Conservation (phyloP, 2,113 vertebrate genomes). For the Lycaon pictus region DNA sequence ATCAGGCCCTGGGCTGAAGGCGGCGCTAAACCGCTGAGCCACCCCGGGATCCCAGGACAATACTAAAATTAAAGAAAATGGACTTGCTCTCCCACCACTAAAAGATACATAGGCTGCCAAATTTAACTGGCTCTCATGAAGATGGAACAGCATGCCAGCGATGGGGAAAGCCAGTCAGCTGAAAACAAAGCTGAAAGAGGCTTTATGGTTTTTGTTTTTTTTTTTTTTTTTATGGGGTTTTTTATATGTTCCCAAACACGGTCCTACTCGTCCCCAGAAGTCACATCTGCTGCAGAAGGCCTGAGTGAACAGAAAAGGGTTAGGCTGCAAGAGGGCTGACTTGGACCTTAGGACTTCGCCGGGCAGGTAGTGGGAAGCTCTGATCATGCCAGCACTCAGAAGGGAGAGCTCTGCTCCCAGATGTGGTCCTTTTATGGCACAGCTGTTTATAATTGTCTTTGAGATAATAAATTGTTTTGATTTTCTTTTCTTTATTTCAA, state of each 20-base stretch:
- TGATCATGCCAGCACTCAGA: background rate
- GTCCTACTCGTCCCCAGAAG: background rate
- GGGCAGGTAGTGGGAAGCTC: background rate
- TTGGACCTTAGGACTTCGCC: background rate
- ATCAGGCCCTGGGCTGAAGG: too few relatives aligned
- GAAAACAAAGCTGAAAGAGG: background rate
- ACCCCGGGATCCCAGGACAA: background rate
- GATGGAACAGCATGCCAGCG: background rate
- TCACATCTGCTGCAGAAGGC: background rate
- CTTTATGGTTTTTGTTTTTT: background rate
- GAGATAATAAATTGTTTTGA: background rate
- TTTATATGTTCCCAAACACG: background rate
- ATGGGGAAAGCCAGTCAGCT: background rate
- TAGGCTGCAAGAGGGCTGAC: background rate
- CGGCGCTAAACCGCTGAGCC: too few relatives aligned
- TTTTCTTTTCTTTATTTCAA: background rate
- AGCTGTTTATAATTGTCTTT: background rate
- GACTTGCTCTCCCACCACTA: background rate
- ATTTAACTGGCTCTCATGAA: background rate
- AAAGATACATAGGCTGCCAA: background rate
- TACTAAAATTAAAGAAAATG: background rate
- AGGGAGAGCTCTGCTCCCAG: background rate
- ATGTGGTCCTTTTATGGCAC: background rate
- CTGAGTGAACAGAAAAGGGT: background rate
- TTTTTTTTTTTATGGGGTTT: background rate